A percentile compares a stretch with the other conserved stretches of the same genome.
phyloP scores from a whole-genome alignment of 2,113 vertebrate genomes.

The Otolemur garnettii region DNA sequence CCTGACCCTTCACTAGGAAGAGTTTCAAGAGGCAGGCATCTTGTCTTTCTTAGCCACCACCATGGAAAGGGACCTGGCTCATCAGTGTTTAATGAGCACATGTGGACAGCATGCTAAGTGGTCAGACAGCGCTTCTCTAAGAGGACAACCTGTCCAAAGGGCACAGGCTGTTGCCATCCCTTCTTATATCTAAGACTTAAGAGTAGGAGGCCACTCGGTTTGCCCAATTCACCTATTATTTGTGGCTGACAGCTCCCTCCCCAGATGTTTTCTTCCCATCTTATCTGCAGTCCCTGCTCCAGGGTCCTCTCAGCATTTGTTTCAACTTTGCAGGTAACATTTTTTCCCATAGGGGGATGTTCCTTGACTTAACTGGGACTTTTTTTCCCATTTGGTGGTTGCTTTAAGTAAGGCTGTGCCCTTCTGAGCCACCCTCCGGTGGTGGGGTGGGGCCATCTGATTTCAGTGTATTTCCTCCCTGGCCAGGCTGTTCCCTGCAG shows the following conservation, averaged over 20 bases:
- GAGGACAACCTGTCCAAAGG: not conserved
- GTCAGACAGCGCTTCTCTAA: not conserved
- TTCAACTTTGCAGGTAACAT: not conserved
- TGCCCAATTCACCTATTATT: not conserved
- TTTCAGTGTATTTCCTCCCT: not conserved
- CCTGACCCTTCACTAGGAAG: not conserved
- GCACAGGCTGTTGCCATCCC: not conserved
- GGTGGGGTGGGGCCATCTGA: not conserved
- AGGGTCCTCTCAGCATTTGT: accelerated
- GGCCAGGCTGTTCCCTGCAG: not conserved
- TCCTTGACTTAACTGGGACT: not conserved
- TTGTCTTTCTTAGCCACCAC: not conserved
- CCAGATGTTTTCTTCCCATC: not conserved
- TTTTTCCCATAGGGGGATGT: not conserved
- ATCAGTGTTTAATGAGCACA: too few relatives aligned
- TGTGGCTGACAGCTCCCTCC: not conserved
- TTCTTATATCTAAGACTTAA: not conserved
- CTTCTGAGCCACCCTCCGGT: not conserved
- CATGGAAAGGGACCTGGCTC: not conserved
- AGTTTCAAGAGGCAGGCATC: not conserved
- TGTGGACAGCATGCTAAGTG: not conserved
- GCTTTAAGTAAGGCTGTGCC: not conserved
- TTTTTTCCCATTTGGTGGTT: not conserved
- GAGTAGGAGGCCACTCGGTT: too few relatives aligned
- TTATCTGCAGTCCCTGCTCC: not conserved